Conservation (phyloP, 2,113 vertebrate species). For the human (Homo sapiens) region DNA sequence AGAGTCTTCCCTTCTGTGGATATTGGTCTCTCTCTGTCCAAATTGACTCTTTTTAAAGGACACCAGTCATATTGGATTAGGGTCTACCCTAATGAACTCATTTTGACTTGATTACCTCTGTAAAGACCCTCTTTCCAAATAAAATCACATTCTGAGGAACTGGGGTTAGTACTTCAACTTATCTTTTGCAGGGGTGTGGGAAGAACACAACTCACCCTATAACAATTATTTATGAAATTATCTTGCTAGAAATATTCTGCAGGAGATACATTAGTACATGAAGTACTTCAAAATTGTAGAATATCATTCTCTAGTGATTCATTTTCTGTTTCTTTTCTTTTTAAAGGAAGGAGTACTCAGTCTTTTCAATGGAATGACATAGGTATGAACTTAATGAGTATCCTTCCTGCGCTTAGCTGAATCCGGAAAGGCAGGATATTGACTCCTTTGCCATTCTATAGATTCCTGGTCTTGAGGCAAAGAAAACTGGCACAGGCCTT, state of each 20-base stretch:
- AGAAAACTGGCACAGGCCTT: background rate
- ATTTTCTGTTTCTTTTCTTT: slow-evolving; percentile 12
- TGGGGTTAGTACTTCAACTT: background rate
- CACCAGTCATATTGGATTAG: background rate
- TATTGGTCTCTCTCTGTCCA: background rate
- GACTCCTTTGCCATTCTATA: background rate
- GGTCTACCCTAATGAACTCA: background rate
- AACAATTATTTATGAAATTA: background rate
- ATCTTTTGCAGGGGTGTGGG: background rate
- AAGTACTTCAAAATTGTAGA: background rate
- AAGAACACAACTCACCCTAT: background rate
- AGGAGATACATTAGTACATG: background rate
- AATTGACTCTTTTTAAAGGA: background rate
- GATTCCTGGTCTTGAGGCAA: background rate
- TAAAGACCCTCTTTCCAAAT: background rate
- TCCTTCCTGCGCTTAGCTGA: background rate
- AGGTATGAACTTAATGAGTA: background rate
- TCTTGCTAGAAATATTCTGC: slow-evolving; percentile 10
- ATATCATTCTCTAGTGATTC: background rate
- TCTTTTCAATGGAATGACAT: background rate
- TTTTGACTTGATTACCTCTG: background rate
- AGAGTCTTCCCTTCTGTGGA: background rate
- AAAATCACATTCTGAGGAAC: background rate
- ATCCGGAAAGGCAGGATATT: background rate
- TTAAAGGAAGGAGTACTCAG: background rate